Conservation (phyloP, 2,888 invertebrate species). For the Calliphora vomitoria region DNA sequence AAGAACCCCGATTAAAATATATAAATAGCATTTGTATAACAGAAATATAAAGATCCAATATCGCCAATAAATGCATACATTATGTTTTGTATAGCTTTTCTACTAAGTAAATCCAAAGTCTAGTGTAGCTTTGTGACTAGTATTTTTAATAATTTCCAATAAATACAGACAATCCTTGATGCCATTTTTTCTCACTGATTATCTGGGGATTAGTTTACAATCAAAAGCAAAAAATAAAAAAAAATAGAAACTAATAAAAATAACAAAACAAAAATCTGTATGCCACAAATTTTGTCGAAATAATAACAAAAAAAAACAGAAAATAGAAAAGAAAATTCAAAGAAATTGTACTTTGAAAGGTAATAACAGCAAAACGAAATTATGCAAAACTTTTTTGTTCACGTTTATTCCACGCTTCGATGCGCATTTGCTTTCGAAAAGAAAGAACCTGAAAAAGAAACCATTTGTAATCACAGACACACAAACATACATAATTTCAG, state of each 20-base stretch:
- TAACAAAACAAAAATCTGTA: constrained; percentile 32
- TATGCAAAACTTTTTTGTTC: constrained; percentile 63
- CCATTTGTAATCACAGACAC: constrained; percentile 60
- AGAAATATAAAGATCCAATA: no score
- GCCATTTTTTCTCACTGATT: neutral
- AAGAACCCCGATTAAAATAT: no score
- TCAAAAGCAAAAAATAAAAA: constrained; percentile 5
- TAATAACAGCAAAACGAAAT: constrained; percentile 64
- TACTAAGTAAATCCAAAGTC: neutral
- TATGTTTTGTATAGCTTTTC: neutral
- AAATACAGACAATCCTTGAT: neutral
- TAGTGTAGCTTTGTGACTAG: neutral
- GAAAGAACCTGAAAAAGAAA: constrained; percentile 17
- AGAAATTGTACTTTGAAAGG: constrained; percentile 45
- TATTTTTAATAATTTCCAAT: neutral
- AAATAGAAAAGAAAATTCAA: neutral
- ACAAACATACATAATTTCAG: constrained; percentile 8
- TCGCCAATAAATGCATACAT: no score
- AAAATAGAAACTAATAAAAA: constrained; percentile 21
- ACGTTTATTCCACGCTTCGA: constrained; percentile 53
- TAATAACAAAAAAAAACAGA: neutral
- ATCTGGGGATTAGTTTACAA: constrained; percentile 16
- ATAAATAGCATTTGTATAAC: no score
- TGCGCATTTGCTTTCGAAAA: constrained; percentile 48
- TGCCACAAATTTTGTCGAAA: neutral